Evolutionary conservation across 2,797 vertebrate species (phyloP), one percentile per base, ranked within the genome.

Genomic region (Nyctibius grandis): DNA sequence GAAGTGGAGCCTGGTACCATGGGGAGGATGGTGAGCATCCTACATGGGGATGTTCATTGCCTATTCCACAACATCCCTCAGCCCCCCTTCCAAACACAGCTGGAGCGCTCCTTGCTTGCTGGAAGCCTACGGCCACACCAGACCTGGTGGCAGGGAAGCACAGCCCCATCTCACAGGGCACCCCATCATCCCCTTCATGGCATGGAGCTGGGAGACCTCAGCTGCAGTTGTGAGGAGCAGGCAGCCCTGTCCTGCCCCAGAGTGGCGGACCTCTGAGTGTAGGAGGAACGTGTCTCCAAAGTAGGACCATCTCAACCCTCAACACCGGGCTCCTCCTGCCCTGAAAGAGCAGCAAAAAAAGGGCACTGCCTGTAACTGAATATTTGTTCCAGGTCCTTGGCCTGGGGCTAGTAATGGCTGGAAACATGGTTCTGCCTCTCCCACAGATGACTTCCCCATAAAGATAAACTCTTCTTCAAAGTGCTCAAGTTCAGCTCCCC

Each of bases 191-290:
- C 12, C 6, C 34, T 57, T 54, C 34, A 7, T 7, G 20, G 42
- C 42, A n/a, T 2, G 2, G 31, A 18, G 31, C 44, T 73, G 42
- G 21, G 69, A 84, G 11, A 61, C 22, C 29, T 77, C 44, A 11
- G 29, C 31, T 77, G 28, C 3, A 6, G 45, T 48, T 54, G 47
- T 1, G 0, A 17, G 34, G 34, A 67, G 47, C 4, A 1, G 19
- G 48, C 31, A 75, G 65, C 40, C 20, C 28, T 64, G 57, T 82
- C 34, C 50, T 79, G 51, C 29, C 28, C 47, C 64, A 22, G 20
- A 42, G 26, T 3, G 11, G 25, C 72, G 42, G 26, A 42, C 2
- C 4, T 48, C 45, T 33, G 26, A 61, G 33, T 22, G 17, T 0
- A 56, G 34, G 11, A 86, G 31, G 29, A 88, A 48, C 2, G 3